phyloP scores from a whole-genome alignment of 2,113 vertebrate genomes.

The Argyrosomus japonicus region DNA sequence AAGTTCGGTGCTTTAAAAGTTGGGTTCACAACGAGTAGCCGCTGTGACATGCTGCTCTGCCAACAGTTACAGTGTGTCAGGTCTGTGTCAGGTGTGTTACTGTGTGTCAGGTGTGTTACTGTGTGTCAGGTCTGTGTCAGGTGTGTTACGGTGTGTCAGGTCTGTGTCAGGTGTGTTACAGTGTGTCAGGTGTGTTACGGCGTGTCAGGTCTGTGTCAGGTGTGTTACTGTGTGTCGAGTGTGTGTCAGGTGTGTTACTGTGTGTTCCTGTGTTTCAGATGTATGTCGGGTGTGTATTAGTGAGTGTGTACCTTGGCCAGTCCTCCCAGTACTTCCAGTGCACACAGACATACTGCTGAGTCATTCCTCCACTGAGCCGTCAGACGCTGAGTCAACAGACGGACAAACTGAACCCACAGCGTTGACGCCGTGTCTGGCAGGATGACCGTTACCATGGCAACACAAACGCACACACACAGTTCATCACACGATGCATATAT shows the following conservation, averaged over 20 bases:
- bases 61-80: too few relatives aligned
- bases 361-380: slow-evolving; percentile 93
- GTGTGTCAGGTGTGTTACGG: too few relatives aligned
- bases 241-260: slow-evolving; percentile 7
- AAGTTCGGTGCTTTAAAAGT: too few relatives aligned
- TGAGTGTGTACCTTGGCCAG: slow-evolving; percentile 88
- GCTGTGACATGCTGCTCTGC: too few relatives aligned
- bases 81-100: too few relatives aligned
- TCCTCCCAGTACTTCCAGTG: slow-evolving; percentile 92
- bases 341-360: slow-evolving; percentile 93
- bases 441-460: slow-evolving; percentile 6
- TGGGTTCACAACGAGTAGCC: too few relatives aligned
- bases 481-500: background rate
- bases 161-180: too few relatives aligned
- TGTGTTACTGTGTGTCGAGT: background rate
- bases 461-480: background rate
- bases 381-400: slow-evolving; percentile 86
- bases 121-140: too few relatives aligned
- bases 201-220: too few relatives aligned
- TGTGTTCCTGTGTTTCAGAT: background rate
- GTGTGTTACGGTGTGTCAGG: too few relatives aligned
- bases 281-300: slow-evolving; percentile 1
- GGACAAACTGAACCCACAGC: slow-evolving; percentile 57
- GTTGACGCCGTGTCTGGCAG: background rate
- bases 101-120: too few relatives aligned